Evolutionary conservation across 2,113 vertebrate species (phyloP).

Genomic region (Theristicus caerulescens): DNA sequence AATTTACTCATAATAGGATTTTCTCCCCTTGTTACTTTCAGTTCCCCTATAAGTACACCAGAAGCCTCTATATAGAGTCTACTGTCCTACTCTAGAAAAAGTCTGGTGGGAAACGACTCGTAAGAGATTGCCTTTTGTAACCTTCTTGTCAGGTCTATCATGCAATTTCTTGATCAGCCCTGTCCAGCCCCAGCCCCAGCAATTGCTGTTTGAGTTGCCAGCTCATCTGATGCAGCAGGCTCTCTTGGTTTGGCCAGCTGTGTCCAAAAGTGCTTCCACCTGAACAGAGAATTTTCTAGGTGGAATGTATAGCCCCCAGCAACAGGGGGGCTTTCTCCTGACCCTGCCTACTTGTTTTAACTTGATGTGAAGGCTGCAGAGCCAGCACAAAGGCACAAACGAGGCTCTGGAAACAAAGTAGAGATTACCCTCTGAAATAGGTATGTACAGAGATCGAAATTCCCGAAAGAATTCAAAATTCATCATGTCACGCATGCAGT

Average conservation of each 20-base stretch:
- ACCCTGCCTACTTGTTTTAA: not conserved
- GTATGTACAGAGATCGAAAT: not conserved
- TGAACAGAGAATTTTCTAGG: not conserved
- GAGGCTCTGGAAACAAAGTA: not conserved
- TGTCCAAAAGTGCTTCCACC: not conserved
- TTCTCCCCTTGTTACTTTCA: not conserved
- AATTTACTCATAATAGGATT: not conserved
- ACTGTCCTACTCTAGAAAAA: not conserved
- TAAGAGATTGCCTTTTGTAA: not conserved
- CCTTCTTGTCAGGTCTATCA: not conserved
- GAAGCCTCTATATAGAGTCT: not conserved
- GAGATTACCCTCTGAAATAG: not conserved
- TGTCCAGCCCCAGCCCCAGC: not conserved
- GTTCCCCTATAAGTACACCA: not conserved
- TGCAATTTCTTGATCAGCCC: not conserved
- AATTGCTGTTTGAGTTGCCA: not conserved
- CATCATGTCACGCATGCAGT: not conserved
- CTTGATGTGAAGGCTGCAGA: not conserved
- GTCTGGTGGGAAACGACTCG: not conserved
- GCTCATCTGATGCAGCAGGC: not conserved
- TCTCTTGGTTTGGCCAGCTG: not conserved
- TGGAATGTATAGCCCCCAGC: not conserved
- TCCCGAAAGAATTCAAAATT: not conserved
- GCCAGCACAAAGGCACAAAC: not conserved
- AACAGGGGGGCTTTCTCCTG: not conserved